Base-by-base conservation (phyloP, 2,113 vertebrate genomes). In the Lipophrys pholis region DNA sequence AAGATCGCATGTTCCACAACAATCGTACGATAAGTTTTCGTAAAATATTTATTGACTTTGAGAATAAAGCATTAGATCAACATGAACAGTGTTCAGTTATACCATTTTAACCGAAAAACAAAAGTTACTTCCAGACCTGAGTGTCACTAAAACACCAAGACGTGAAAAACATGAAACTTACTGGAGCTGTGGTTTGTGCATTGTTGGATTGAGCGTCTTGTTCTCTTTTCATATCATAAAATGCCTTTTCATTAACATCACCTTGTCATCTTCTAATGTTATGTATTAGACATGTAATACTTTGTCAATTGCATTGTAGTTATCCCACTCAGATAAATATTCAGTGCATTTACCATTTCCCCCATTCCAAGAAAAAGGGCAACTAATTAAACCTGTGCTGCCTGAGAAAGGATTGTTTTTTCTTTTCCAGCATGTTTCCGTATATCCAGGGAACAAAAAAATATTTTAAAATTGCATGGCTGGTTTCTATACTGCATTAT, bases 41-140 rank as follows among this genome's bases (percentile, higher is more conserved):
- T 91, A 89, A 93, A 93, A 91, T 91, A 92, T 93, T 93, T 93
- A 93, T 93, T 93, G 90, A 92, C 89, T 92, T 90, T 84, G 79
- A 85, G 90, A 91, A 84, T 88, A 92, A 90, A 92, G 87, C 90
- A 92, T 92, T 92, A 91, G 87, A 85, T 84, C 56, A 92, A 93
- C 91, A 90, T 81, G 79, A 92, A 92, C 90, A 88, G 78, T 88
- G 86, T 91, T 92, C 83, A 93, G 90, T 90, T 89, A 75, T 67
- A 88, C 88, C 64, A 52, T 87, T 86, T 89, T 65, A 71, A 85
- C 83, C 82, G 80, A 71, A 71, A 85, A 81, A 84, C 35, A n/a
- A n/a, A 45, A 87, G 87, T 89, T 15, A 82, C 88, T 91, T 92
- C 81, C 84, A 91, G 90, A 94, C 94, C 93, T 93, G 93, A 94